Conservation (phyloP, 2,888 invertebrate genomes). For the Tipula helvola region DNA sequence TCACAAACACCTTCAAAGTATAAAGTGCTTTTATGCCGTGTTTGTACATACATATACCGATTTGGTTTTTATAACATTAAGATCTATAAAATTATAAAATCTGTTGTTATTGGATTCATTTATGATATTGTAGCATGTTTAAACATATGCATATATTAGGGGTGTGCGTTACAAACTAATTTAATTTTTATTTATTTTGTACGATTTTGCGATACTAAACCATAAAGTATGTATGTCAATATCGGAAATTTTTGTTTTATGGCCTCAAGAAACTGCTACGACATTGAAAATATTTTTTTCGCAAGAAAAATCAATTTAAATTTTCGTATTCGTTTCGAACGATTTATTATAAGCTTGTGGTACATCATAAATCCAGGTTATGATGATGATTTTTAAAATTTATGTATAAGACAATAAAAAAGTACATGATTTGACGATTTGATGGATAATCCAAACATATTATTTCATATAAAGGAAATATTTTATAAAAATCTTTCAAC, state of each 20-base stretch:
- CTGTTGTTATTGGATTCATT: not conserved
- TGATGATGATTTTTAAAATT: not conserved
- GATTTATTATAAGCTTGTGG: not conserved
- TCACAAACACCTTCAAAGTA: not conserved
- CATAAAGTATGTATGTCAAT: not conserved
- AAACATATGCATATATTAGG: not conserved
- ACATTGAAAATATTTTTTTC: too few relatives aligned
- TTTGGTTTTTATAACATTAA: too few relatives aligned
- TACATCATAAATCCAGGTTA: not conserved
- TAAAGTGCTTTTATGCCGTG: not conserved
- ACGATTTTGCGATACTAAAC: not conserved
- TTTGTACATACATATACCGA: not conserved
- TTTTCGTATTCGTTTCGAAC: not conserved
- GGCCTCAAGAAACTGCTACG: not conserved
- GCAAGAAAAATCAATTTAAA: not conserved
- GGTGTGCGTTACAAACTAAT: not conserved
- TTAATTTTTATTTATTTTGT: not conserved
- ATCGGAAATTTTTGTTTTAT: not conserved
- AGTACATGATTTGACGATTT: not conserved
- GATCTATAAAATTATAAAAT: not conserved
- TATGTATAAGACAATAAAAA: not conserved
- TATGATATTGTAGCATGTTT: not conserved
- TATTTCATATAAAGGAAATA: not conserved
- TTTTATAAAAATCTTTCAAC: not conserved
- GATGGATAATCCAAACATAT: not conserved